phyloP scores from a whole-genome alignment of 2,797 vertebrate species.

The Cyprinodon diabolis region DNA sequence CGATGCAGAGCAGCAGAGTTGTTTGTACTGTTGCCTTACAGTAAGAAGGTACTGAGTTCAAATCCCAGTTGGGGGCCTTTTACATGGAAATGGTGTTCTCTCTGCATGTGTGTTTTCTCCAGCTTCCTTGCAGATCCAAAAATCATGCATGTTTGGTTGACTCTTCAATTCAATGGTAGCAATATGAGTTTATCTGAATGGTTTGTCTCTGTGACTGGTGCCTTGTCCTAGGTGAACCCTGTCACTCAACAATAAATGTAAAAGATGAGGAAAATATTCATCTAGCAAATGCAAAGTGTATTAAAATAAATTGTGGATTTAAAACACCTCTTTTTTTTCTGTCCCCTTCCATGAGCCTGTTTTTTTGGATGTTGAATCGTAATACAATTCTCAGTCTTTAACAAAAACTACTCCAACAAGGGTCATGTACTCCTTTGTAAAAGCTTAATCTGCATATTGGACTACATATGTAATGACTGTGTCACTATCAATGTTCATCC shows the following conservation, averaged over 20 bases:
- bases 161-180: background rate
- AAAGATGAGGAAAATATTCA: background rate
- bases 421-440: conserved; percentile 14
- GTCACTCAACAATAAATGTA: background rate
- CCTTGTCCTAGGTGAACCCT: background rate
- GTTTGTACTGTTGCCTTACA: too few species aligned
- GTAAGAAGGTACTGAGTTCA: background rate
- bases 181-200: background rate
- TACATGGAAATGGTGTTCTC: background rate
- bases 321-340: background rate
- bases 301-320: background rate
- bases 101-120: too few species aligned
- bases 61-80: background rate
- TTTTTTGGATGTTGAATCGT: background rate
- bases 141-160: background rate
- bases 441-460: conserved; percentile 54
- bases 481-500: conserved; percentile 69
- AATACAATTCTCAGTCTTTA: conserved; percentile 27
- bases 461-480: conserved; percentile 64
- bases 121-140: background rate
- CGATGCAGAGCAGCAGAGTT: too few species aligned
- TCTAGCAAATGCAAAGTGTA: background rate
- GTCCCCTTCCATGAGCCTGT: background rate
- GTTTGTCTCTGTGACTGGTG: background rate
- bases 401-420: conserved; percentile 2